Evolutionary conservation across 1,140 invertebrate species (phyloP).

Genomic region (Ylistrum balloti): DNA sequence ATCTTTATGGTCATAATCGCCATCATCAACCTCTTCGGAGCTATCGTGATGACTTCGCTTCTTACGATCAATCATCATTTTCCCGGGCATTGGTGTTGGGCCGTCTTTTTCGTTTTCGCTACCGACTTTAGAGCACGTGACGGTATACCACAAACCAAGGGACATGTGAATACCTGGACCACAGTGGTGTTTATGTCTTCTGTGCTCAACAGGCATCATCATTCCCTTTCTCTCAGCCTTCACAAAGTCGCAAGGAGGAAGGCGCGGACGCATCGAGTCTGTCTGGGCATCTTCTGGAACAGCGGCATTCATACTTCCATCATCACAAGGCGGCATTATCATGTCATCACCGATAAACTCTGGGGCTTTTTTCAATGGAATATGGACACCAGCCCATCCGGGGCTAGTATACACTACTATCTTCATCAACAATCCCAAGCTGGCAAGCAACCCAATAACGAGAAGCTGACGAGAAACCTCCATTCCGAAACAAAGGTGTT

Average conservation of each 20-base stretch:
- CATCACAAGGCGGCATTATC: not conserved
- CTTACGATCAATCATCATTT: not conserved
- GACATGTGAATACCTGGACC: not conserved
- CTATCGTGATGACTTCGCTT: not conserved
- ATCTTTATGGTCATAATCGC: not conserved
- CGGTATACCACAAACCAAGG: not conserved
- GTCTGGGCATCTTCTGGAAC: not conserved
- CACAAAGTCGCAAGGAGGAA: not conserved
- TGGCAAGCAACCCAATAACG: slow-evolving; percentile 1
- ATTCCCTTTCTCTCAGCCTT: not conserved
- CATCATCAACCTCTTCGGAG: not conserved
- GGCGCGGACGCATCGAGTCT: not conserved
- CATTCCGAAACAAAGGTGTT: not conserved
- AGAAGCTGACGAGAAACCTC: slow-evolving; percentile 7
- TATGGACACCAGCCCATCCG: not conserved
- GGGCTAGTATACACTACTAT: not conserved
- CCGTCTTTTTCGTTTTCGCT: not conserved
- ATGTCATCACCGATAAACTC: not conserved
- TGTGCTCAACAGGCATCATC: not conserved
- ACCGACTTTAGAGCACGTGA: not conserved
- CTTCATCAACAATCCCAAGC: not conserved
- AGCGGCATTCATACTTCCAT: not conserved
- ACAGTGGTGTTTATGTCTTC: not conserved
- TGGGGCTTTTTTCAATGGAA: not conserved
- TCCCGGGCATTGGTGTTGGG: not conserved